Percentiles rank a stretch among this genome's conserved stretches.
Evolutionary conservation across 2,113 vertebrate species (phyloP).

Genomic region (Myotis lucifugus): DNA sequence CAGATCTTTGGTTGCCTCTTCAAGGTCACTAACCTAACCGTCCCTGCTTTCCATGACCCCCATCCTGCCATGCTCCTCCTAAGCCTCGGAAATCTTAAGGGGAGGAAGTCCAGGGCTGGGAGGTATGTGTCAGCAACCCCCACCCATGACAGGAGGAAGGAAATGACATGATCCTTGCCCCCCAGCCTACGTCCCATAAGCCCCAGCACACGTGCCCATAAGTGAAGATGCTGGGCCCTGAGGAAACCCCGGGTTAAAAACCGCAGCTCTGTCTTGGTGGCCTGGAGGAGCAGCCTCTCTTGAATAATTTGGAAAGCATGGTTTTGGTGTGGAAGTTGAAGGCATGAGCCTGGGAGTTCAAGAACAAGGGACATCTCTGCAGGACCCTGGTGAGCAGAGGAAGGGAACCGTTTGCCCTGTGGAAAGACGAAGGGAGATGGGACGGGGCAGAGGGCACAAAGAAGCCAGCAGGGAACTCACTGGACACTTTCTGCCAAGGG

Average conservation of each 20-base stretch:
- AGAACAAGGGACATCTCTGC: neutral
- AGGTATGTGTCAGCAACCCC: too few species aligned
- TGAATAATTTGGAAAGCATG: neutral
- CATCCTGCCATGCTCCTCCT: neutral
- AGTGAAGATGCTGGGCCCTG: neutral
- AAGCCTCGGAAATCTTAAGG: neutral
- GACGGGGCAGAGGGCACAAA: too few species aligned
- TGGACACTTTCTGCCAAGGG: neutral
- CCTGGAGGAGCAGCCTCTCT: neutral
- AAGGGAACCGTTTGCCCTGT: rapidly evolving
- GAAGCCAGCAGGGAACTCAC: neutral
- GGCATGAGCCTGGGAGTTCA: neutral
- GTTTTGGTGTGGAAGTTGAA: neutral
- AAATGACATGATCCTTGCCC: neutral
- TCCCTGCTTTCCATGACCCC: neutral
- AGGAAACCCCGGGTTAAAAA: neutral
- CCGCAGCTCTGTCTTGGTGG: neutral
- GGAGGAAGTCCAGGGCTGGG: neutral
- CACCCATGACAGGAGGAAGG: neutral
- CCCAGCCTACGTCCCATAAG: neutral
- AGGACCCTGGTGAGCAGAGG: neutral
- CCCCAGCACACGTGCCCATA: neutral
- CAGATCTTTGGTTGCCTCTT: neutral
- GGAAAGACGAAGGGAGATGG: neutral
- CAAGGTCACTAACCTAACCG: neutral